Percentiles rank a stretch among this genome's conserved stretches.
Evolutionary conservation across 2,113 vertebrate genomes (phyloP).

Genomic region (Pachycephala philippinensis): DNA sequence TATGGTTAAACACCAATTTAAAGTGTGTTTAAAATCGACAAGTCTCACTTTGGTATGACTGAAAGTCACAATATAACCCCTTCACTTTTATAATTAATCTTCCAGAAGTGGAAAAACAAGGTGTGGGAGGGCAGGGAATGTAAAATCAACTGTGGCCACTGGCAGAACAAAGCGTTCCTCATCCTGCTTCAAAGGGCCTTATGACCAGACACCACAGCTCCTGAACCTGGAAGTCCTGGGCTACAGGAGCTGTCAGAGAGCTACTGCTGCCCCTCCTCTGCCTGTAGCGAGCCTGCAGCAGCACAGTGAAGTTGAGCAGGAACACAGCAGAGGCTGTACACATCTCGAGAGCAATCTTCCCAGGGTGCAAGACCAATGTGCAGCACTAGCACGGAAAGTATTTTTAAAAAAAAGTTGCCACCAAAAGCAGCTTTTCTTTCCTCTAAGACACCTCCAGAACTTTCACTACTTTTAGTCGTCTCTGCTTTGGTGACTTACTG

Average conservation of each 20-base stretch:
- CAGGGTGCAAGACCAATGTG: neutral
- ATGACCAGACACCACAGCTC: neutral
- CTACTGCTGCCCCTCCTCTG: neutral
- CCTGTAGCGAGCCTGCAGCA: neutral
- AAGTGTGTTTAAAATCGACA: neutral
- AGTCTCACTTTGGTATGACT: neutral
- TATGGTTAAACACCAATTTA: neutral
- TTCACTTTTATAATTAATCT: neutral
- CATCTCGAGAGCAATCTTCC: neutral
- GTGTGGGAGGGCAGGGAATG: rapidly evolving
- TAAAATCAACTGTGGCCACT: neutral
- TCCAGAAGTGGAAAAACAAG: neutral
- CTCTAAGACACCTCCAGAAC: neutral
- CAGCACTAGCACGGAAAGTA: neutral
- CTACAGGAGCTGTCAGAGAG: neutral
- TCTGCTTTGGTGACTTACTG: neutral
- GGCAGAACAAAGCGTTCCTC: neutral
- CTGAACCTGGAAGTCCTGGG: neutral
- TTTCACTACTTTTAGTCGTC: neutral
- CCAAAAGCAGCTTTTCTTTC: neutral
- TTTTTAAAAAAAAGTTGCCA: neutral
- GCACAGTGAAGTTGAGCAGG: neutral
- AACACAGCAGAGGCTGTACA: rapidly evolving
- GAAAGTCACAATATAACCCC: neutral
- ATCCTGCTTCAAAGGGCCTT: neutral